A percentile compares a stretch with the other conserved stretches of the same genome.
These are phyloP conservation scores for Cepphus grylle DNA, from an alignment of 2,113 vertebrate genomes.

Conservation along the genomic window DNA sequence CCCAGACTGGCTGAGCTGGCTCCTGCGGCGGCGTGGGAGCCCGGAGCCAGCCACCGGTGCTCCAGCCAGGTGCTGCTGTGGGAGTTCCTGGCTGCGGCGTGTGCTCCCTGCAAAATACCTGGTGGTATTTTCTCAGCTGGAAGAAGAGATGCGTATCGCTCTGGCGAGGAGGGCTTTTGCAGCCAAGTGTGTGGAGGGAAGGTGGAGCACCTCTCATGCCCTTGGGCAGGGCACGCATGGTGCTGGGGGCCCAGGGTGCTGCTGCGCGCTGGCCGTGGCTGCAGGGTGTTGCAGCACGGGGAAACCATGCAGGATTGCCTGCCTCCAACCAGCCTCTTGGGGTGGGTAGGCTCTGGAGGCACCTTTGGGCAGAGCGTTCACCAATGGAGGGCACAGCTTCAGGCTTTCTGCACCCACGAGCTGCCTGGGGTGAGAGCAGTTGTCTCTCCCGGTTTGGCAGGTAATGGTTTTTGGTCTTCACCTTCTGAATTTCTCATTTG, in stretches of 20 bases:
- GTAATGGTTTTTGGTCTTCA: neutral
- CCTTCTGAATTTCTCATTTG: neutral
- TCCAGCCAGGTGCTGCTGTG: constrained; percentile 20
- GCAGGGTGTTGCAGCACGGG: neutral
- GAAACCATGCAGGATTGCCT: neutral
- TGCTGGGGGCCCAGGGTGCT: neutral
- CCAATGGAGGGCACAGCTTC: neutral
- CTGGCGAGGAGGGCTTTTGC: neutral
- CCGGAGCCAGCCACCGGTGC: neutral
- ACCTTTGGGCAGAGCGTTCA: neutral
- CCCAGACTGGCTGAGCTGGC: constrained; percentile 17
- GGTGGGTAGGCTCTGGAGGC: neutral
- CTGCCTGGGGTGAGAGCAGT: neutral
- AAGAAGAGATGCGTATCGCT: neutral
- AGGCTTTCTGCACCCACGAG: neutral
- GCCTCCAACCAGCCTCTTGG: neutral
- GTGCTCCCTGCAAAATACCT: neutral
- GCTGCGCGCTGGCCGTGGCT: neutral
- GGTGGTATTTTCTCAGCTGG: constrained; percentile 27
- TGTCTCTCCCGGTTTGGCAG: neutral
- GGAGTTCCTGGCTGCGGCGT: neutral
- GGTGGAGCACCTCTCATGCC: neutral
- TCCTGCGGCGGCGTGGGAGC: neutral
- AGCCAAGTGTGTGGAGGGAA: neutral
- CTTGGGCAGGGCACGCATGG: neutral